phyloP scores from a whole-genome alignment of 2,113 vertebrate species.

The Caranx ignobilis region DNA sequence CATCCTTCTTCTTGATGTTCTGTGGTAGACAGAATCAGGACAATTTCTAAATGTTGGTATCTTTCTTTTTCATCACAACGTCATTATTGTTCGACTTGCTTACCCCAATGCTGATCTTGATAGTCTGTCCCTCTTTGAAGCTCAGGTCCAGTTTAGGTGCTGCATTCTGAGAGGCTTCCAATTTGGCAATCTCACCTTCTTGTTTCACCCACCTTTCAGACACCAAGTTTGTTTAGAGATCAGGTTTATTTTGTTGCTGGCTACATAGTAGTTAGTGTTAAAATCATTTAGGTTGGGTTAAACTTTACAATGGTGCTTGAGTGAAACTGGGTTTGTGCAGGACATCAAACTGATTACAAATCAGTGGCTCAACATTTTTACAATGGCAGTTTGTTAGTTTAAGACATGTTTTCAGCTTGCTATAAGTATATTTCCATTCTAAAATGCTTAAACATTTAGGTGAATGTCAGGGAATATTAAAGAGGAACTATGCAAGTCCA shows the following conservation, averaged over 20 bases:
- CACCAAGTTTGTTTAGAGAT: not conserved
- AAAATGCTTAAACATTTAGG: not conserved
- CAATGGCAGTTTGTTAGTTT: not conserved
- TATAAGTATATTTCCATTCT: not conserved
- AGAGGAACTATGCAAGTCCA: too few relatives aligned
- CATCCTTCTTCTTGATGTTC: conserved; percentile 96
- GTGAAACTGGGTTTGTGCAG: not conserved
- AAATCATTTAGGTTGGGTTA: not conserved
- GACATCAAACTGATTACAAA: not conserved
- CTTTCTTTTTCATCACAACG: not conserved
- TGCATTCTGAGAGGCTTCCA: conserved; percentile 82
- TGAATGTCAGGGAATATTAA: too few relatives aligned
- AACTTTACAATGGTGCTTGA: not conserved
- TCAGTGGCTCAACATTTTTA: not conserved
- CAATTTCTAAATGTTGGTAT: not conserved
- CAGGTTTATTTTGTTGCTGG: too few relatives aligned
- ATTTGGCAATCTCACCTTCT: conserved; percentile 90
- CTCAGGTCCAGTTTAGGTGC: conserved; percentile 93
- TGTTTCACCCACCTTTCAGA: conserved; percentile 93
- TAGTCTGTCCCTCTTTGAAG: conserved; percentile 98
- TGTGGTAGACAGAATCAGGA: conserved; percentile 57
- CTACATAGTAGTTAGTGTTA: not conserved
- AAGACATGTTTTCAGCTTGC: not conserved
- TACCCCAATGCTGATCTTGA: conserved; percentile 96
- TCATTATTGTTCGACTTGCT: conserved; percentile 51